Percentiles rank a stretch among this genome's conserved stretches.
These are phyloP conservation scores for Mechanitis messenoides DNA, from an alignment of 2,888 invertebrate genomes.

Conservation along the genomic window DNA sequence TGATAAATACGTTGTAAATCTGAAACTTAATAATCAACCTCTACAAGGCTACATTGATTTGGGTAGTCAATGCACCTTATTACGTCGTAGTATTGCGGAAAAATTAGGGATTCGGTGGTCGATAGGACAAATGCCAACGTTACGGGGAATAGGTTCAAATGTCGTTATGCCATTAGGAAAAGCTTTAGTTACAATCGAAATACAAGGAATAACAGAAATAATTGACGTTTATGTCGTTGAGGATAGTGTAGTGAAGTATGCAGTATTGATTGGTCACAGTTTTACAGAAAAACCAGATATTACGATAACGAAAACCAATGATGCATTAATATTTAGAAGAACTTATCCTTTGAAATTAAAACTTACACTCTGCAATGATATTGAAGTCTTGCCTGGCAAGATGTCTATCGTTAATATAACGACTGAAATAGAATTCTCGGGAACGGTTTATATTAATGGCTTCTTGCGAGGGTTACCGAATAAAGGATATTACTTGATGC, in stretches of 20 bases:
- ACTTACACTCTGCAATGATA: background rate
- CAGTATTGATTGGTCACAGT: background rate
- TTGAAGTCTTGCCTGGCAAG: background rate
- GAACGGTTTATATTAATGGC: background rate
- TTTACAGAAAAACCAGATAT: conserved; percentile 1
- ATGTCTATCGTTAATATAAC: background rate
- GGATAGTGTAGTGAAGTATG: no score
- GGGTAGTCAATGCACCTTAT: conserved; percentile 9
- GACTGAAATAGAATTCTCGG: background rate
- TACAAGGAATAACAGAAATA: no score
- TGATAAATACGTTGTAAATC: background rate
- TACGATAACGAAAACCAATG: background rate
- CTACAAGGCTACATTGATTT: background rate
- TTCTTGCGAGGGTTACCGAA: background rate
- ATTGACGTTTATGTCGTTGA: no score
- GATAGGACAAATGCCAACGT: no score
- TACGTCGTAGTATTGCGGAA: background rate
- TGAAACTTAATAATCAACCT: no score
- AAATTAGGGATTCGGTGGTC: no score
- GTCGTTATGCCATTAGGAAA: background rate
- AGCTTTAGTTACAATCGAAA: no score
- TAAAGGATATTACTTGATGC: background rate
- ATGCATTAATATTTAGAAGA: background rate
- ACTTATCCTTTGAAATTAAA: background rate
- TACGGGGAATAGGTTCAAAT: no score